Percentiles rank a stretch among this genome's conserved stretches.
Conservation (phyloP, 2,113 vertebrate species). For the Pollachius pollachius region DNA sequence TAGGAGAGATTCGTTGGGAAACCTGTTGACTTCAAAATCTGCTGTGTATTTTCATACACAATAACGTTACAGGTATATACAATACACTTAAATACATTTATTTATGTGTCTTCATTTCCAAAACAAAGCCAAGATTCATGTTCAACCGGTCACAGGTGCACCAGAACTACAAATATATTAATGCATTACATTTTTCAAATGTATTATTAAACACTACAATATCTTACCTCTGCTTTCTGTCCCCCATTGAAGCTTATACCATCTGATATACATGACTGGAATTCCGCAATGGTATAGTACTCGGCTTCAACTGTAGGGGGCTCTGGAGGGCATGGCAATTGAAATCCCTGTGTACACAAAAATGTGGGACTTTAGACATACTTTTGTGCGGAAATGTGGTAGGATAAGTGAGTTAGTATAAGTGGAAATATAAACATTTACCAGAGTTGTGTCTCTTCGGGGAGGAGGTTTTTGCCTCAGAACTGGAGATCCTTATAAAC, state of each 20-base stretch:
- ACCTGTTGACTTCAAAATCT: too few relatives aligned
- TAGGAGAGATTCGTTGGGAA: too few relatives aligned
- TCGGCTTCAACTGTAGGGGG: slow-evolving; percentile 97
- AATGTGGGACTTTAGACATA: not conserved
- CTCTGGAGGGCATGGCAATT: slow-evolving; percentile 95
- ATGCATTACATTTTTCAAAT: not conserved
- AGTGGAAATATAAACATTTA: slow-evolving; percentile 53
- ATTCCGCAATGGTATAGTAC: slow-evolving; percentile 99
- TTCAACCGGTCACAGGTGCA: not conserved
- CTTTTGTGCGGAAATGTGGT: not conserved
- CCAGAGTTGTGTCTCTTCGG: slow-evolving; percentile 93
- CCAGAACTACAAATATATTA: not conserved
- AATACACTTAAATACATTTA: too few relatives aligned
- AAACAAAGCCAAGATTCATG: too few relatives aligned
- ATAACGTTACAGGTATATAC: too few relatives aligned
- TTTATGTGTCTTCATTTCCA: too few relatives aligned
- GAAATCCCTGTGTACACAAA: slow-evolving; percentile 82
- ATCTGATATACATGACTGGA: slow-evolving; percentile 97
- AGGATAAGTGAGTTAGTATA: too few relatives aligned
- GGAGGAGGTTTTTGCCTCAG: slow-evolving; percentile 95
- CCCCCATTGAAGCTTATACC: slow-evolving; percentile 98
- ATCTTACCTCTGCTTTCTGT: slow-evolving; percentile 95
- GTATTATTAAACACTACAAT: too few relatives aligned
- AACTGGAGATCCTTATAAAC: slow-evolving; percentile 88
- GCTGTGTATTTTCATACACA: too few relatives aligned